Evolutionary conservation across 2,888 invertebrate genomes (phyloP).

Genomic region (Achlya flavicornis): DNA sequence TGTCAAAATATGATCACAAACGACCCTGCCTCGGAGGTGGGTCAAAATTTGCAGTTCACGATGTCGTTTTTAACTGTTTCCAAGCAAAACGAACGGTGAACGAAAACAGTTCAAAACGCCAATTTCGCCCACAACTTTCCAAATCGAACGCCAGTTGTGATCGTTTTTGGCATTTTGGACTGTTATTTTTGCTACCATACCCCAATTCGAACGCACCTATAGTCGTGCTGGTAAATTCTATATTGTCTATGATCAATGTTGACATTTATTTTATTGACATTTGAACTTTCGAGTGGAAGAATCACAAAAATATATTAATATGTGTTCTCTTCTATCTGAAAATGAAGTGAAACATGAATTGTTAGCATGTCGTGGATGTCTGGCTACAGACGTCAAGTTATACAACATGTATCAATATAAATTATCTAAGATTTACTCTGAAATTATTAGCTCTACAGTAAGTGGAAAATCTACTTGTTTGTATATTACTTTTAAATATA

Average conservation of each 20-base stretch:
- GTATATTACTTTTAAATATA: neutral
- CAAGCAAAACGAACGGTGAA: no score
- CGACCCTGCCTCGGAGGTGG: no score
- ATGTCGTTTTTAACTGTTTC: no score
- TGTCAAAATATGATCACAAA: no score
- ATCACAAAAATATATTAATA: neutral
- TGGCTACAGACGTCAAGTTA: neutral
- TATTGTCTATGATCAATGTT: neutral
- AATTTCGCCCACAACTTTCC: no score
- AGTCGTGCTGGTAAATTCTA: neutral
- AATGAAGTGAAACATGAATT: neutral
- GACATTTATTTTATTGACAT: neutral
- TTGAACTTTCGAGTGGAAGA: neutral
- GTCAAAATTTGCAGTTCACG: no score
- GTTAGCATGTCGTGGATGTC: neutral
- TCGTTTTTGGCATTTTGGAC: no score
- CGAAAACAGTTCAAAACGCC: no score
- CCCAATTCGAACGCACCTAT: no score
- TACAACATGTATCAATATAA: slow-evolving; percentile 1
- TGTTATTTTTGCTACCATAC: no score
- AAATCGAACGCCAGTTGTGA: no score
- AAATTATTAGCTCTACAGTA: neutral
- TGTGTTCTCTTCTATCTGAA: slow-evolving; percentile 2
- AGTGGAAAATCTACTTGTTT: neutral
- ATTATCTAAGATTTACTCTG: neutral